Percentiles rank a stretch among this genome's conserved stretches.
These are phyloP conservation scores for Anomalospiza imberbis DNA, from an alignment of 2,797 vertebrate genomes.

Conservation along the genomic window DNA sequence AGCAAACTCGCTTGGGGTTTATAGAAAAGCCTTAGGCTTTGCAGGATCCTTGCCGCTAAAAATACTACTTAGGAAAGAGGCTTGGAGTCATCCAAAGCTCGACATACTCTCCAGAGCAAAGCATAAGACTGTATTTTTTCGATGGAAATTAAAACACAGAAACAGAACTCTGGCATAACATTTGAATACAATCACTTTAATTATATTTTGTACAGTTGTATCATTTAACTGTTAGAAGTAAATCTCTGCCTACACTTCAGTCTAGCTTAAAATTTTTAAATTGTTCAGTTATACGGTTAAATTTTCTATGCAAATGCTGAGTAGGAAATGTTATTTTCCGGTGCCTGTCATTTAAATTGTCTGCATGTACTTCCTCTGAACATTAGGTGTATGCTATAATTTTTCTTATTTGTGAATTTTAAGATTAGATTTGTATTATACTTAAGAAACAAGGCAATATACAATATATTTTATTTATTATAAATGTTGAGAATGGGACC, in stretches of 20 bases:
- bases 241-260: neutral
- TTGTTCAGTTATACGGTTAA: neutral
- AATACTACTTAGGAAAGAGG: neutral
- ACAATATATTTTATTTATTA: neutral
- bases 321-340: neutral
- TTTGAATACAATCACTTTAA: neutral
- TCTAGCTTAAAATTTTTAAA: neutral
- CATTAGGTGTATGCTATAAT: neutral
- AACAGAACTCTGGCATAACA: neutral
- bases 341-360: neutral
- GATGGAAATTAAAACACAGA: neutral
- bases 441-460: neutral
- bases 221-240: neutral
- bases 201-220: neutral
- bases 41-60: neutral
- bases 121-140: neutral
- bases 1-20: neutral
- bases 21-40: neutral
- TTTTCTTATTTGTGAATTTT: neutral
- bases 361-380: neutral
- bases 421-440: neutral
- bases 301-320: neutral
- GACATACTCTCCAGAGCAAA: neutral
- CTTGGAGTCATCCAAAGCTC: neutral
- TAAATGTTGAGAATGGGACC: neutral